Evolutionary conservation across 2,888 invertebrate genomes (phyloP).

Genomic region (Gymnoscelis rufifasciata): DNA sequence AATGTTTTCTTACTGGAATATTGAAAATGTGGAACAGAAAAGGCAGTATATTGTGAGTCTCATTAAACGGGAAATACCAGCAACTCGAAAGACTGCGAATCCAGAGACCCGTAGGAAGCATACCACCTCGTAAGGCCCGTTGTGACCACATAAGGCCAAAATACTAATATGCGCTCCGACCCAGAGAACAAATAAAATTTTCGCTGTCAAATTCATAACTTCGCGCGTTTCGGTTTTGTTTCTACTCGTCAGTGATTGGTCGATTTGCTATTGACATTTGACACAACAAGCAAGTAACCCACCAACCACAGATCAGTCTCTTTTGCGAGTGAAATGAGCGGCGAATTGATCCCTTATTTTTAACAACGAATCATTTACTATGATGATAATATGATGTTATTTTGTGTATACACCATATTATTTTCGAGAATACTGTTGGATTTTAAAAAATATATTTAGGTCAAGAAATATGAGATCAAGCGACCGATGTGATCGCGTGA

Average conservation of each 20-base stretch:
- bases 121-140: too few species aligned
- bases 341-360: neutral
- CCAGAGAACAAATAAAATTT: neutral
- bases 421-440: neutral
- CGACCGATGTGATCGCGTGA: too few species aligned
- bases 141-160: too few species aligned
- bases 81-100: slow-evolving; percentile 12
- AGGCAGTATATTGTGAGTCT: slow-evolving; percentile 23
- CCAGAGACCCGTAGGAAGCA: slow-evolving; percentile 3
- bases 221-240: neutral
- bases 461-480: neutral
- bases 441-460: neutral
- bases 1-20: slow-evolving; percentile 8
- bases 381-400: neutral
- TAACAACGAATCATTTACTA: neutral
- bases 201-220: too few species aligned
- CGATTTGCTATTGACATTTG: neutral
- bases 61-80: slow-evolving; percentile 13
- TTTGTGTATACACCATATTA: neutral
- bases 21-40: slow-evolving; percentile 22
- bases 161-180: too few species aligned
- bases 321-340: neutral
- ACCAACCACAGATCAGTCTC: too few species aligned
- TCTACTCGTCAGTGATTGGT: neutral
- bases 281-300: neutral